These are phyloP conservation scores for Batillaria attramentaria DNA, from an alignment of 1,140 invertebrate species.

Conservation along the genomic window DNA sequence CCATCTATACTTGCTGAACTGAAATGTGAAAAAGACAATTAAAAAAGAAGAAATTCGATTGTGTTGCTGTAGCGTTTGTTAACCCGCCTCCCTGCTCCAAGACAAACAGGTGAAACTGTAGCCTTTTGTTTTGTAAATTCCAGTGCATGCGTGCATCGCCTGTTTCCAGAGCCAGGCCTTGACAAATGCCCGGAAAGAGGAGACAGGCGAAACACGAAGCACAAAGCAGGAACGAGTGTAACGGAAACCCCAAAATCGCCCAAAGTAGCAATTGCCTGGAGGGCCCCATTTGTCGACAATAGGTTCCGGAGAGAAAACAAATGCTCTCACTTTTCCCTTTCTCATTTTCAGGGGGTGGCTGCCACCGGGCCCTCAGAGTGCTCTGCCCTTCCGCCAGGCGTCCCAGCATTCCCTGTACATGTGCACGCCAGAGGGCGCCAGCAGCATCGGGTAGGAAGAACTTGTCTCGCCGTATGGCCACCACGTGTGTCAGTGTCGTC, in stretches of 20 bases:
- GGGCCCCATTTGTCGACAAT: conserved; percentile 24
- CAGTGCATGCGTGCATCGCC: no score
- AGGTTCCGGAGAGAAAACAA: conserved; percentile 6
- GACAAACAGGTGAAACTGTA: no score
- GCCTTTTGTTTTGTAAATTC: no score
- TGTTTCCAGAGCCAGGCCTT: no score
- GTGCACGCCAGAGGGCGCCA: conserved; percentile 17
- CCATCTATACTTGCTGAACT: no score
- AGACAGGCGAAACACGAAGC: background rate
- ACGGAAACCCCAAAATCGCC: background rate
- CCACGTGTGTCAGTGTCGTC: no score
- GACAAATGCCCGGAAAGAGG: no score
- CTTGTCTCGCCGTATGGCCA: no score
- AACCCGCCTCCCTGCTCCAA: no score
- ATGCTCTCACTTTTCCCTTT: background rate
- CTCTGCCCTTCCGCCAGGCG: background rate
- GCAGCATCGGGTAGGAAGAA: background rate
- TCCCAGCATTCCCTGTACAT: conserved; percentile 8
- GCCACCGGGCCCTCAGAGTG: conserved; percentile 2
- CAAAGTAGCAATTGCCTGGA: conserved; percentile 3
- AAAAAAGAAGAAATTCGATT: no score
- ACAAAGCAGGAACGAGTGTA: background rate
- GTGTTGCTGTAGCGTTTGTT: no score
- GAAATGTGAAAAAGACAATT: no score
- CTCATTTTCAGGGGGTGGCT: conserved; percentile 22